These are phyloP conservation scores for Lapara coniferarum DNA, from an alignment of 2,888 invertebrate genomes.

Conservation along the genomic window DNA sequence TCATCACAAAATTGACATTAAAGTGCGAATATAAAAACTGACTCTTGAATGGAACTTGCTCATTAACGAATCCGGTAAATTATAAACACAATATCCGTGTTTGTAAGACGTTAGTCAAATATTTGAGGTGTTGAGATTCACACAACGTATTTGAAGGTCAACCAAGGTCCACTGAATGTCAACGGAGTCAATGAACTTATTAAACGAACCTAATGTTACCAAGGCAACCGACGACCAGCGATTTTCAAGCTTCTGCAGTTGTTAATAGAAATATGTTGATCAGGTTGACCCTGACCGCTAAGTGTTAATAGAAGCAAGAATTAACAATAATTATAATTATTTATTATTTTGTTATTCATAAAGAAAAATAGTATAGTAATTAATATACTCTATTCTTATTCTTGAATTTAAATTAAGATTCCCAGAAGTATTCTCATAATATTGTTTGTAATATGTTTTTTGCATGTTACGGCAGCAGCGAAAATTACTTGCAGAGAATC, in stretches of 20 bases:
- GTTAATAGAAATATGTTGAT: too few species aligned
- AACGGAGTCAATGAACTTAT: constrained; percentile 16
- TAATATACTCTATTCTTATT: too few species aligned
- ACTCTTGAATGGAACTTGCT: neutral
- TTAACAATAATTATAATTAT: too few species aligned
- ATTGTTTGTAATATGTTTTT: neutral
- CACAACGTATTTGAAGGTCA: neutral
- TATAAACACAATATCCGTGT: neutral
- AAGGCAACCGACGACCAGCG: neutral
- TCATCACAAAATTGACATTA: too few species aligned
- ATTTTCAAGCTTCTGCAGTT: neutral
- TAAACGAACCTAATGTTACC: neutral
- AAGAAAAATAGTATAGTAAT: too few species aligned
- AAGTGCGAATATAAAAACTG: too few species aligned
- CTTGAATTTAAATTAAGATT: too few species aligned
- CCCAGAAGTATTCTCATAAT: too few species aligned
- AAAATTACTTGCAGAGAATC: neutral
- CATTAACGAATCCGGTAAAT: neutral
- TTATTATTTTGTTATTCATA: too few species aligned
- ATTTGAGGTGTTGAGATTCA: constrained; percentile 1
- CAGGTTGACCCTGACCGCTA: too few species aligned
- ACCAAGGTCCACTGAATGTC: constrained; percentile 8
- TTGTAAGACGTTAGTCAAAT: neutral
- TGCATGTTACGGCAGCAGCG: neutral
- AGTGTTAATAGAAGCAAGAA: too few species aligned